Evolutionary conservation across 2,797 vertebrate species (phyloP), one percentile per base, ranked within the genome.

Genomic region (Podarcis siculus): DNA sequence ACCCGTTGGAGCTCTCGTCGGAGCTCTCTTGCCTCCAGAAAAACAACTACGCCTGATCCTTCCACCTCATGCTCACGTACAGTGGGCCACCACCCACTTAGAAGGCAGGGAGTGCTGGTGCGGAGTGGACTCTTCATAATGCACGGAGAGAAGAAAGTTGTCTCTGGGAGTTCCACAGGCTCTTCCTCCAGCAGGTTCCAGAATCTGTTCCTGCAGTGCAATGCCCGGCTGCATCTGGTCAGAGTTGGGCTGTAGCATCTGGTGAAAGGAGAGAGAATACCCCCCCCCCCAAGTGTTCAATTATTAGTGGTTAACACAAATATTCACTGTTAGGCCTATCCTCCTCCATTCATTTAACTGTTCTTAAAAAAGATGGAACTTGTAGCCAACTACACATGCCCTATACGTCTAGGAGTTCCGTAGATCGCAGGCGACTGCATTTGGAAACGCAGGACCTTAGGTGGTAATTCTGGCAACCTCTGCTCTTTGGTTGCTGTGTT

Each of bases 11-110:
- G 42, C 42, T 42, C 42, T 42, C 42, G 7, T 42, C 7, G 42
- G 42, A 42, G 9, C 94, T 92, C 9, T 85, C 92, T 12, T 97
- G 97, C 75, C 97, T 95, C 84, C 95, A 64, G 25, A 87, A 95
- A 27, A 90, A 91, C 79, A 79, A 78, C 80, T 91, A 96, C 78
- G 75, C 89, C 6, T 94, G 89, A 2, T 92, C 93, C 49, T 94
- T 96, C 93, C 96, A 98, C 90, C 93, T 98, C 67, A 94, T 94
- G 1, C 97, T 98, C 61, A 96, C 93, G 17, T 98, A 98, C 55
- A 98, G 97, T 1, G 98, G 98, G 3, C 97, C 97, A 0, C 98
- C 98, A 0, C 98, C 98, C 0, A 96, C 97, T 80, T 98, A 96
- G 72, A 61, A 2, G 10, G 17, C 58, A 21, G 58, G 19, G 6